These are phyloP conservation scores for Rhinichthys klamathensis DNA, from an alignment of 2,113 vertebrate species.

Conservation along the genomic window DNA sequence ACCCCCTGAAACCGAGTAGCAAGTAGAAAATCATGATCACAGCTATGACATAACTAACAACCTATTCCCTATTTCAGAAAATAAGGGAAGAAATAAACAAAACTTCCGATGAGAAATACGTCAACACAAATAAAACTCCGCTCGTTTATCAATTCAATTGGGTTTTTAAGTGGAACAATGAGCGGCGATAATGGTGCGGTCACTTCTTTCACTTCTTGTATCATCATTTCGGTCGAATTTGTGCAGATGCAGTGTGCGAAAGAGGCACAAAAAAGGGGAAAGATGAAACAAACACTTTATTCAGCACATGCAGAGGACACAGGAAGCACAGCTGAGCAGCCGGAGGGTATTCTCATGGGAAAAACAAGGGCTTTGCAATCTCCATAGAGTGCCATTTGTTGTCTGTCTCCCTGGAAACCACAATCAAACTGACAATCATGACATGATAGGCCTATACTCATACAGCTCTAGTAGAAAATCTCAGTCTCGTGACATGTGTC, in stretches of 20 bases:
- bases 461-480: not conserved
- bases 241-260: not conserved
- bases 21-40: not conserved
- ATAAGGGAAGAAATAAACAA: not conserved
- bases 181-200: not conserved
- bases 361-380: constrained; percentile 33
- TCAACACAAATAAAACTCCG: not conserved
- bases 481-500: not conserved
- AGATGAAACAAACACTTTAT: constrained; percentile 21
- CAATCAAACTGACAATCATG: constrained; percentile 4
- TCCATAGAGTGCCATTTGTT: constrained; percentile 67
- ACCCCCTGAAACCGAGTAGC: not conserved
- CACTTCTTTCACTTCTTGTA: not conserved
- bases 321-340: constrained; percentile 60
- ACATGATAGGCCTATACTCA: not conserved
- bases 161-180: not conserved
- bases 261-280: not conserved
- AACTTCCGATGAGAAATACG: not conserved
- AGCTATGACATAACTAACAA: not conserved
- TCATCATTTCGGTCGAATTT: not conserved
- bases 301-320: constrained; percentile 23
- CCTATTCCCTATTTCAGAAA: not conserved
- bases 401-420: constrained; percentile 48
- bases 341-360: constrained; percentile 66
- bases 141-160: not conserved